These are phyloP conservation scores for Drosophila eugracilis DNA, from an alignment of 1,140 invertebrate species.

Conservation along the genomic window DNA sequence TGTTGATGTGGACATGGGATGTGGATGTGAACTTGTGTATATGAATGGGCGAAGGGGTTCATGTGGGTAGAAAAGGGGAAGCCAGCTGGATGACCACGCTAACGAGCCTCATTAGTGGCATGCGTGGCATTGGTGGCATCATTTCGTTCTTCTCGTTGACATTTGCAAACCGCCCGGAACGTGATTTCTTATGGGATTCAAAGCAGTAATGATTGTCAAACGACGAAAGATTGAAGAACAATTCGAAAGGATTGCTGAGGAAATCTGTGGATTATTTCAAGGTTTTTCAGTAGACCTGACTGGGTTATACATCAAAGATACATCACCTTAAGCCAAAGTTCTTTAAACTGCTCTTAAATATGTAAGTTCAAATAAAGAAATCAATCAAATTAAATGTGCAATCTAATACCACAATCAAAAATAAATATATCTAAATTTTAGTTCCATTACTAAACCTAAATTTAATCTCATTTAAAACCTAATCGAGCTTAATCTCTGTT, in stretches of 20 bases:
- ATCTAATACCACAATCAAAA: no score
- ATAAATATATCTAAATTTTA: background rate
- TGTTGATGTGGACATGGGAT: no score
- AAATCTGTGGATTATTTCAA: background rate
- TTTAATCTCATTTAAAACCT: slow-evolving; percentile 17
- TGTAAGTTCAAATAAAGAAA: no score
- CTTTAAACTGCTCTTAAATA: no score
- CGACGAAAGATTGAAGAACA: slow-evolving; percentile 15
- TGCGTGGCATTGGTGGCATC: slow-evolving; percentile 67
- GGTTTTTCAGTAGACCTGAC: background rate
- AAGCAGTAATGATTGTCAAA: slow-evolving; percentile 52
- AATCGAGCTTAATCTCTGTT: slow-evolving; percentile 2
- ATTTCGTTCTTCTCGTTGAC: slow-evolving; percentile 43
- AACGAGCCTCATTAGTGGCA: slow-evolving; percentile 83
- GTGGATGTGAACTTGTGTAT: background rate
- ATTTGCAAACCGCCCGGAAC: slow-evolving; percentile 50
- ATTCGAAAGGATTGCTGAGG: background rate
- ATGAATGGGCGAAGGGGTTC: background rate
- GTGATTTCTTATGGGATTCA: slow-evolving; percentile 66
- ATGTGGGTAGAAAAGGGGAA: background rate
- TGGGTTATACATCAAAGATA: no score
- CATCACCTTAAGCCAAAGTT: background rate
- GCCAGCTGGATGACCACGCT: slow-evolving; percentile 62
- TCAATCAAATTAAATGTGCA: no score
- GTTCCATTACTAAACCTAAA: background rate